Evolutionary conservation across 2,797 vertebrate genomes (phyloP), one percentile per base, ranked within the genome.

Genomic region (Pteropus rufus): DNA sequence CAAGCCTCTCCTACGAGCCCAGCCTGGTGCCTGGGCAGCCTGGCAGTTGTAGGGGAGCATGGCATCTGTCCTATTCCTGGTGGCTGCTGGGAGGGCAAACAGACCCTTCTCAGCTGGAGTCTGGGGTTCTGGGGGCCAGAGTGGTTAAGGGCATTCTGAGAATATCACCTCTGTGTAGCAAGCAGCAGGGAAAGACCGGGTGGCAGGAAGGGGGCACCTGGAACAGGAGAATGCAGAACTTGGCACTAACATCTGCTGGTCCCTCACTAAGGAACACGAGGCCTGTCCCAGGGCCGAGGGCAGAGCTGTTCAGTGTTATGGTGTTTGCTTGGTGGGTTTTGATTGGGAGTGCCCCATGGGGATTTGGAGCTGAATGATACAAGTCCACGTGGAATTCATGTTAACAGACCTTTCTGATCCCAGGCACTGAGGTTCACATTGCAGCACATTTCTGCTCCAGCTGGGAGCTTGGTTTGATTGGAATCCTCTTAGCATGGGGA

Each of bases 401-500:
- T 70, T 82, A 36, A 81, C 29, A 64, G 60, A 70, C 79, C 34
- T 54, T 93, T 96, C 82, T 52, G 79, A 80, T 80, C 91, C 82
- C 79, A 7, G 56, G 82, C 73, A 34, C 52, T 15, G 44, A 36
- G 39, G 58, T 36, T 93, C 60, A 2, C 36, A 3, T 34, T n/a
- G 18, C 56, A 18, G 67, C 44, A 6, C 5, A 26, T 67, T 80
- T 84, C 77, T 82, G 75, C 62, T 86, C 76, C 93, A 89, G 85
- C 58, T 75, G 90, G 72, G 69, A 77, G 72, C 73, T 70, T 41
- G 52, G 91, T 93, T 88, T 88, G 87, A 70, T 93, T 94, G 72
- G 84, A 90, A 87, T 96, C 90, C 88, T 90, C 84, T 88, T 90
- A 88, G 90, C 49, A 7, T 15, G 56, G 72, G 31, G 89, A 93